Evolutionary conservation across 1,140 invertebrate genomes (phyloP), one percentile per base, ranked within the genome.

Genomic region (Hycleus cichorii): DNA sequence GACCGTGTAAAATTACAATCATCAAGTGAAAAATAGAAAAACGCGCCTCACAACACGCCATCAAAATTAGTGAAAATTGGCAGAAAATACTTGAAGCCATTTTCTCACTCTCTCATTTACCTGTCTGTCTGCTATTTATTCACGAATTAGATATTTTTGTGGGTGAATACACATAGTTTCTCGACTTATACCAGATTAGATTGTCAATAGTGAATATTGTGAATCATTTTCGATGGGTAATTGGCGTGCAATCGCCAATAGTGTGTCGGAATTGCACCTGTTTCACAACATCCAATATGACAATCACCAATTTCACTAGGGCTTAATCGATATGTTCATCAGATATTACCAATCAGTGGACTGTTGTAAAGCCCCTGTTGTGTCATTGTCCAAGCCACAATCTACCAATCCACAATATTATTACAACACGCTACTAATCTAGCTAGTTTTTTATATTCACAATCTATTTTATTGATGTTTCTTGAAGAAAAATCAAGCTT

Each of bases 11-110:
- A 71, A 72, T 72, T 72, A 72, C 69, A 71, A 70, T 71, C 68
- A 70, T 62, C 63, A 44, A 39, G 46, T 52, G 70, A 71, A 71
- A 69, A 71, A 69, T 70, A 69, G 69, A 71, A 70, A 68, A 71
- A 69, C 67, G 61, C 54, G 66, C 52, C 60, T 48, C 55, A 69
- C 65, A 65, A 68, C 32, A 32, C 70, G 67, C 64, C 64, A 72
- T 72, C 64, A 67, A 71, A 72, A 72, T 72, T 72, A 72, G 68
- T 62, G 70, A 58, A 72, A 66, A 72, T 69, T 72, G 69, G 59
- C 69, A 64, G 65, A 71, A 72, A 72, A 72, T 71, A 71, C 64
- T 62, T 46, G 54, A 64, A 59, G 58, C 57, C 60, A 66, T 52
- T 59, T 49, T 62, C 51, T 53, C 51, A 53, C 46, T 32, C 32